These are phyloP conservation scores for Rutilus rutilus DNA, from an alignment of 2,113 vertebrate genomes.

Conservation along the genomic window DNA sequence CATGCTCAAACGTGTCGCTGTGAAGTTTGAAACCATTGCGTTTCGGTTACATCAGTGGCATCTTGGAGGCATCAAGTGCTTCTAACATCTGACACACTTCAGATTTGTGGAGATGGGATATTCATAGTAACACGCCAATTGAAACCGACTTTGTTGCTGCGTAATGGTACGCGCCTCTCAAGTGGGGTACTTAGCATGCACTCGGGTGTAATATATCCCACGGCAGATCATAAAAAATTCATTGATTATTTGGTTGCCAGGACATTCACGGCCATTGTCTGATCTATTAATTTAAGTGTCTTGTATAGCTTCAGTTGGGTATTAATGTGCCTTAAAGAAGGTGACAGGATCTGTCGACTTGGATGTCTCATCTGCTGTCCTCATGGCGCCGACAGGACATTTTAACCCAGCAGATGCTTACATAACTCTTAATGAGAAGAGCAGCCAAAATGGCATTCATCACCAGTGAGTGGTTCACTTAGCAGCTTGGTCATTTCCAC, in stretches of 20 bases:
- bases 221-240: not conserved
- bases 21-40: conserved; percentile 42
- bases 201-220: not conserved
- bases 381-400: not conserved
- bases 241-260: conserved; percentile 4
- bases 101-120: conserved; percentile 39
- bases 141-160: conserved; percentile 29
- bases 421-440: conserved; percentile 46
- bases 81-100: conserved; percentile 38
- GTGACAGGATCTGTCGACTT: conserved; percentile 41
- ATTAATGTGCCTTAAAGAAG: conserved; percentile 35
- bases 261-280: not conserved
- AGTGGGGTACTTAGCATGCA: conserved; percentile 9
- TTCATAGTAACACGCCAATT: not conserved
- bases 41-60: conserved; percentile 47
- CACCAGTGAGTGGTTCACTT: conserved; percentile 18
- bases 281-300: not conserved
- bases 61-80: conserved; percentile 16
- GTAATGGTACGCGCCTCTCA: not conserved
- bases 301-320: not conserved
- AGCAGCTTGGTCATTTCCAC: conserved; percentile 24
- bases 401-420: conserved; percentile 32
- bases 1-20: not conserved
- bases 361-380: conserved; percentile 32
- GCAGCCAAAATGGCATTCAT: conserved; percentile 41